Conservation (phyloP, 2,888 invertebrate genomes). For the Aleiodes testaceus region DNA sequence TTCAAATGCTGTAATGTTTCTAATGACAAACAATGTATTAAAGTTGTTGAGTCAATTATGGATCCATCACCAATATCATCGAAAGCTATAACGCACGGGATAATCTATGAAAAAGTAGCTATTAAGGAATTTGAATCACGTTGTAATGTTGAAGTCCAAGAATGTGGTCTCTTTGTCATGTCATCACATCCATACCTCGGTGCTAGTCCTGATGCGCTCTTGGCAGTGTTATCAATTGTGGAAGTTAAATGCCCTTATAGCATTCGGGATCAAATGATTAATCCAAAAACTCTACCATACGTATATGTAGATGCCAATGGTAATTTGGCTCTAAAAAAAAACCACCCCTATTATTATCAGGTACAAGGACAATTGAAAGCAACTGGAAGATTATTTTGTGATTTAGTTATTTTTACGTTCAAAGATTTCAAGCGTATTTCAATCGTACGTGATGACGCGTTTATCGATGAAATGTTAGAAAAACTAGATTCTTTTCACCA, state of each 20-base stretch:
- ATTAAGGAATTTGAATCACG: not conserved
- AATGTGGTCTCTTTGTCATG: not conserved
- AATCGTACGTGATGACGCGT: no score
- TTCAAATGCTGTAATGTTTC: not conserved
- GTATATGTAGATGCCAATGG: not conserved
- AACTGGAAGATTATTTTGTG: not conserved
- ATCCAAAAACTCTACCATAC: not conserved
- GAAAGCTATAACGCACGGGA: constrained; percentile 1
- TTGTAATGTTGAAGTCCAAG: not conserved
- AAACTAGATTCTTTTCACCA: no score
- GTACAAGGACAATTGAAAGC: constrained; percentile 5
- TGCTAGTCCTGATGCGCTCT: not conserved
- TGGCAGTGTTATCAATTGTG: not conserved
- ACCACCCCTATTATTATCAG: not conserved
- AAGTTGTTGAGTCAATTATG: no score
- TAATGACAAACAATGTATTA: not conserved
- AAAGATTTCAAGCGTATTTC: no score
- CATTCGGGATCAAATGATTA: not conserved
- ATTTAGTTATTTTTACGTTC: not conserved
- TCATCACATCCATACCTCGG: not conserved
- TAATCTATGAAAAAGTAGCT: not conserved
- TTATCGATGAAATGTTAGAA: no score
- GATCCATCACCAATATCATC: not conserved
- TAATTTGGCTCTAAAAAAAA: not conserved
- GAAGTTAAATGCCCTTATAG: constrained; percentile 6